Evolutionary conservation across 53 echinoderm and acorn worm genomes (phyloP), one percentile per base, ranked within the genome.

Genomic region (Astropecten irregularis): DNA sequence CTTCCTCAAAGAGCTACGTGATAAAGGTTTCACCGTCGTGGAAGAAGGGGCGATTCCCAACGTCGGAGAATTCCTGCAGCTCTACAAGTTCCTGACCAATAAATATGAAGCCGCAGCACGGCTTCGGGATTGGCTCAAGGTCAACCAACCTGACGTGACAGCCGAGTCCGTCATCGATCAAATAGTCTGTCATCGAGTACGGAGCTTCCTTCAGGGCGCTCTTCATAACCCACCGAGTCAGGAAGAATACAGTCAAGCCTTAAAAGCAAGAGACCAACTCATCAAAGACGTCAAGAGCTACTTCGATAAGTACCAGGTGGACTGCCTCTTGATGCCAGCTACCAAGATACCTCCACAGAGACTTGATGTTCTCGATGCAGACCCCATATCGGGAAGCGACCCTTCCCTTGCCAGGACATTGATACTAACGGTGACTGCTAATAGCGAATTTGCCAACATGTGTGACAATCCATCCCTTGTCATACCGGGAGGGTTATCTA

Each of bases 241-340:
- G 30, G 69, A 69, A 11, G 27, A 48, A 13, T 27, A 49, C 28
- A 49, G 21, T 32, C 18, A 30, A 36, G 71, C 71, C 4, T 5
- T 50, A 51, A 29, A 4, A 20, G 71, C 71, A 16, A 71, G 71
- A 20, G 52, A 49, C 31, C 31, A 49, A 19, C 71, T 71, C 52
- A 33, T 4, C 1, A 26, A 51, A 16, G 51, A 71, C 30, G n/a
- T 71, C 18, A n/a, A 0, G 52, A 20, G 5, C 50, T 71, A 71
- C 50, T 71, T 71, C 3, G 32, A 71, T 19, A 18, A n/a, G 7
- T 34, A 35, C 33, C 21, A 28, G 14, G 28, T 71, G 1, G 71
- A 71, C 50, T 71, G 71, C 35, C 3, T 71, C 52, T n/a, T 71
- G 49, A 71, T 52, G 71, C 71, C 71, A 6, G 71, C 71, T 51